Base-by-base conservation (phyloP, 2,888 invertebrate species). In the Drosophila kuntzei region DNA sequence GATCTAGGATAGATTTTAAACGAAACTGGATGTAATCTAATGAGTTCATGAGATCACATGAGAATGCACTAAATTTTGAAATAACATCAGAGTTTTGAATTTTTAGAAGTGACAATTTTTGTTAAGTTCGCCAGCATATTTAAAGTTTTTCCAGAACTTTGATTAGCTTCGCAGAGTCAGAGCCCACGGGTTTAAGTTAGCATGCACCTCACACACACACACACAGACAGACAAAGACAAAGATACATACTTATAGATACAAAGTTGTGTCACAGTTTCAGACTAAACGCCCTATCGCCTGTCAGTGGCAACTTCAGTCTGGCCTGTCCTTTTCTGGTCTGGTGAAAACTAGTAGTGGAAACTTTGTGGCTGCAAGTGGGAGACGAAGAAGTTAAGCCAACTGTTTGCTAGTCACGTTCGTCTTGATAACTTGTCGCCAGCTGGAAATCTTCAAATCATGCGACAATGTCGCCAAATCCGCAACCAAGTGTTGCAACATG, bases 371-470 rank as follows among this genome's bases (percentile, higher is more conserved):
- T 27, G 50, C 27, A 29, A 59, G 62, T 58, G 27, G 32, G 1
- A 46, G 55, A 51, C 18, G 64, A 36, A 39, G 54, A 71, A 86
- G 84, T 82, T 80, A 83, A 82, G 78, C 81, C 79, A 86, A 84
- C 79, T 84, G 81, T 85, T 87, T 79, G 83, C 85, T 62, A 84
- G 87, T 84, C 83, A 84, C 83, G 83, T 84, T 84, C 88, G 85
- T 82, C 87, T 85, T 87, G 83, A 84, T 84, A 84, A 87, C 86
- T 83, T 83, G 87, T 87, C 83, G 87, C 77, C 87, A 81, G 83
- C 86, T 84, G 79, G 83, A 84, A 84, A 87, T 84, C 87, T 87
- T 71, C 69, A 81, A 72, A 81, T 79, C 81, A 80, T 74, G 71
- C 81, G 84, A 87, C 82, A 84, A 80, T 83, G 87, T 83, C 85